Evolutionary conservation across 2,113 vertebrate species (phyloP).

Genomic region (Sturnira hondurensis): DNA sequence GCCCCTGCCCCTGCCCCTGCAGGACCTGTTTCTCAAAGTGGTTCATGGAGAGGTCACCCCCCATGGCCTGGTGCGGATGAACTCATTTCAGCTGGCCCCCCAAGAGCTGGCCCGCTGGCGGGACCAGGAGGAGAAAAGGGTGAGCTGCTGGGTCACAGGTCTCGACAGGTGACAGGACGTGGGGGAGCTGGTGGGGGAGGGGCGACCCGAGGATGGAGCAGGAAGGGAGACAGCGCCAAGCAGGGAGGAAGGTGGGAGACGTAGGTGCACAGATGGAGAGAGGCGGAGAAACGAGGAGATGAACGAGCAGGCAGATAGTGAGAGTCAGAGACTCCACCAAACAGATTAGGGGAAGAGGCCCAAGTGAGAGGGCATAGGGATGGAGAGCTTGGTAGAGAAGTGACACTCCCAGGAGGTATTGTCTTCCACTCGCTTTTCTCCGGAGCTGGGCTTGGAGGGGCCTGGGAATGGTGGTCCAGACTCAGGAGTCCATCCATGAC

Average conservation of each 20-base stretch:
- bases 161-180: accelerated
- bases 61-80: conserved; percentile 74
- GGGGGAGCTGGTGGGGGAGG: background rate
- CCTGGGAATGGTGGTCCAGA: background rate
- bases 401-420: accelerated
- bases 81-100: conserved; percentile 71
- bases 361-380: background rate
- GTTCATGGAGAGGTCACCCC: conserved; percentile 67
- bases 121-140: conserved; percentile 72
- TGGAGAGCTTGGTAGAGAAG: background rate
- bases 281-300: background rate
- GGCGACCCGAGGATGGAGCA: background rate
- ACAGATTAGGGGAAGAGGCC: background rate
- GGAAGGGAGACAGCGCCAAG: background rate
- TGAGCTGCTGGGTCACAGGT: conserved; percentile 21
- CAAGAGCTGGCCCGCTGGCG: conserved; percentile 77
- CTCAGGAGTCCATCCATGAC: background rate
- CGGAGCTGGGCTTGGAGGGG: background rate
- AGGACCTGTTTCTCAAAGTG: conserved; percentile 77
- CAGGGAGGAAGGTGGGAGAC: background rate
- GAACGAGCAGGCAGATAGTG: background rate
- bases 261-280: background rate
- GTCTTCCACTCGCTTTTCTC: background rate
- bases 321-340: background rate
- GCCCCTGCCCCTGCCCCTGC: background rate